phyloP scores from a whole-genome alignment of 2,797 vertebrate species.

The Orestias chungarensis region DNA sequence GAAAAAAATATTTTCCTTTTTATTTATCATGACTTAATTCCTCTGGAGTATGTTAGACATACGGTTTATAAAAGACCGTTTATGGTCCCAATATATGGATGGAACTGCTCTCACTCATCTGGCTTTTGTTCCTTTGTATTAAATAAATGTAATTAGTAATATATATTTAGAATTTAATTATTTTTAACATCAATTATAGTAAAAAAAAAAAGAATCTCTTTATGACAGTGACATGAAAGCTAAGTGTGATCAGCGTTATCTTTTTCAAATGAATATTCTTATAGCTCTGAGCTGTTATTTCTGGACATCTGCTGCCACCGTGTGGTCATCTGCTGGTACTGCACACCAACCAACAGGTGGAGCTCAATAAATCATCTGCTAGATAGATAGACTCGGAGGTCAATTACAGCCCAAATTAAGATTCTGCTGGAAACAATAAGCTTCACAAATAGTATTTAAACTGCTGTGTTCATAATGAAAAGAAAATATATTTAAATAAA shows the following conservation, averaged over 20 bases:
- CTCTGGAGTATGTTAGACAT: too few relatives aligned
- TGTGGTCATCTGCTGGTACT: conserved; percentile 45
- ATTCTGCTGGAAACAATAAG: background rate
- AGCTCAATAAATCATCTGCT: too few relatives aligned
- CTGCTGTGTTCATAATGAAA: background rate
- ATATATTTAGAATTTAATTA: background rate
- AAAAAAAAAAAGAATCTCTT: too few relatives aligned
- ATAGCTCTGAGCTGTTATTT: conserved; percentile 4
- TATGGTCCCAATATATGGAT: too few relatives aligned
- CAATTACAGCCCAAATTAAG: background rate
- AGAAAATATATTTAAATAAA: background rate
- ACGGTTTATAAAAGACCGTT: too few relatives aligned
- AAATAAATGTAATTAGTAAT: too few relatives aligned
- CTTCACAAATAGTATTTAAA: background rate
- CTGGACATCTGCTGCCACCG: conserved; percentile 55
- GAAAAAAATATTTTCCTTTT: too few relatives aligned
- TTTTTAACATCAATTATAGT: background rate
- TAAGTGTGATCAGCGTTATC: background rate
- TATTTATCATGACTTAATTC: too few relatives aligned
- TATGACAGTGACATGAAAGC: too few relatives aligned
- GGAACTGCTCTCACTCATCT: too few relatives aligned
- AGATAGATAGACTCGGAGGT: background rate
- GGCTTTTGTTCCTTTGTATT: too few relatives aligned
- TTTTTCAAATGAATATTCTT: background rate
- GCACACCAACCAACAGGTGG: too few relatives aligned